A percentile compares a stretch with the other conserved stretches of the same genome.
Evolutionary conservation across 2,888 invertebrate species (phyloP).

Genomic region (Heliconius cydno): DNA sequence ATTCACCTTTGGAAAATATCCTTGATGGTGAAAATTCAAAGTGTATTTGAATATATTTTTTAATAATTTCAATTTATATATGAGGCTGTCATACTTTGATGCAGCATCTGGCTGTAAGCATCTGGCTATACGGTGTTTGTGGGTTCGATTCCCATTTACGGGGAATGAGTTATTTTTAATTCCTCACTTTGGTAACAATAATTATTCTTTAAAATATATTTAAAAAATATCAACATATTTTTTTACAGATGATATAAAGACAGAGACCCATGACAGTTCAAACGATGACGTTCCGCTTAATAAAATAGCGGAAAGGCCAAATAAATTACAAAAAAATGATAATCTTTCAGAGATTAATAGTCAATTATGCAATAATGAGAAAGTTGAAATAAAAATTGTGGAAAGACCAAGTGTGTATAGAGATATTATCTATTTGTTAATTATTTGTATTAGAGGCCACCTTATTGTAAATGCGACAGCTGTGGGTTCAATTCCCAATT

Average conservation of each 20-base stretch:
- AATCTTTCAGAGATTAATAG: not conserved
- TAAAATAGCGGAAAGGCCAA: slow-evolving; percentile 25
- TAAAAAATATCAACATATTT: not conserved
- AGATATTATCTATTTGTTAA: not conserved
- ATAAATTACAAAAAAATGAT: not conserved
- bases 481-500: too few relatives aligned
- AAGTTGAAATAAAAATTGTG: slow-evolving; percentile 16
- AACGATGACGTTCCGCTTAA: slow-evolving; percentile 61
- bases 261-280: slow-evolving; percentile 52
- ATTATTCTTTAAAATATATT: too few relatives aligned
- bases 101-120: too few relatives aligned
- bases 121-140: too few relatives aligned
- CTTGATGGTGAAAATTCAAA: slow-evolving; percentile 49
- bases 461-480: too few relatives aligned
- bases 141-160: too few relatives aligned
- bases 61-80: too few relatives aligned
- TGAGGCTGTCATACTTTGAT: too few relatives aligned
- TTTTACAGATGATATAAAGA: slow-evolving; percentile 50
- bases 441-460: too few relatives aligned
- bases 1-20: slow-evolving; percentile 44
- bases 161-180: too few relatives aligned
- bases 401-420: slow-evolving; percentile 46
- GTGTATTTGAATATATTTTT: slow-evolving; percentile 10
- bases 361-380: not conserved
- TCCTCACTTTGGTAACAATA: too few relatives aligned